phyloP scores from a whole-genome alignment of 2,113 vertebrate genomes.

The Corydoras sp. region DNA sequence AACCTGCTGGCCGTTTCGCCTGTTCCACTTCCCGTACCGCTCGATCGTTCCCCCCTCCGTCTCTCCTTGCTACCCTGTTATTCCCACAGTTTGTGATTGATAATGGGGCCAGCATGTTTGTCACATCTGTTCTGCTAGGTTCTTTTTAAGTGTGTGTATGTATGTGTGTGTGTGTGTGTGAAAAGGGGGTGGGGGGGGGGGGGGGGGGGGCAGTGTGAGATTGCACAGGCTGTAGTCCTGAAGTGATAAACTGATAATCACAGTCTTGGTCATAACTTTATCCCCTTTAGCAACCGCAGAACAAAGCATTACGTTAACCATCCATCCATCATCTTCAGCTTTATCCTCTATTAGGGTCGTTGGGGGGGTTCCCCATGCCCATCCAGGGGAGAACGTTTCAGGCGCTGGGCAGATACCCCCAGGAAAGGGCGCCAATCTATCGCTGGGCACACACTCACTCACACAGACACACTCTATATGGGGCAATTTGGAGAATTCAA shows the following conservation, averaged over 20 bases:
- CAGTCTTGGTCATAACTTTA: conserved; percentile 1
- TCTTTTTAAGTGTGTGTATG: neutral
- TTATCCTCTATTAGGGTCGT: too few species aligned
- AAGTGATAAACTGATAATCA: conserved; percentile 33
- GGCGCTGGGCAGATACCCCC: too few species aligned
- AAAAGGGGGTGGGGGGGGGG: too few species aligned
- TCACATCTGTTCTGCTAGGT: conserved; percentile 34
- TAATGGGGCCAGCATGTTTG: conserved; percentile 23
- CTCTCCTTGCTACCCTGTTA: neutral
- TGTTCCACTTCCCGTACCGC: neutral
- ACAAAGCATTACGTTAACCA: conserved; percentile 15
- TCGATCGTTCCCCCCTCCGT: neutral
- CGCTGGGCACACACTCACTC: too few species aligned
- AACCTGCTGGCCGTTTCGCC: too few species aligned
- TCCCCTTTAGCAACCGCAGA: neutral
- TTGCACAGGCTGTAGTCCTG: conserved; percentile 18
- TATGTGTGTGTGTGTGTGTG: neutral
- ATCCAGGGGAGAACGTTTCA: too few species aligned
- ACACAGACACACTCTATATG: too few species aligned
- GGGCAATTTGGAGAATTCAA: too few species aligned
- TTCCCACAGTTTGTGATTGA: neutral
- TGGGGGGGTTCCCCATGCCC: too few species aligned
- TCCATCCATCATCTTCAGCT: too few species aligned
- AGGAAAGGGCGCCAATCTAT: too few species aligned
- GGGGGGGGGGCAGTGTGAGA: neutral